Evolutionary conservation across 2,888 invertebrate genomes (phyloP), one percentile per base, ranked within the genome.

Genomic region (Melanostoma scalare): DNA sequence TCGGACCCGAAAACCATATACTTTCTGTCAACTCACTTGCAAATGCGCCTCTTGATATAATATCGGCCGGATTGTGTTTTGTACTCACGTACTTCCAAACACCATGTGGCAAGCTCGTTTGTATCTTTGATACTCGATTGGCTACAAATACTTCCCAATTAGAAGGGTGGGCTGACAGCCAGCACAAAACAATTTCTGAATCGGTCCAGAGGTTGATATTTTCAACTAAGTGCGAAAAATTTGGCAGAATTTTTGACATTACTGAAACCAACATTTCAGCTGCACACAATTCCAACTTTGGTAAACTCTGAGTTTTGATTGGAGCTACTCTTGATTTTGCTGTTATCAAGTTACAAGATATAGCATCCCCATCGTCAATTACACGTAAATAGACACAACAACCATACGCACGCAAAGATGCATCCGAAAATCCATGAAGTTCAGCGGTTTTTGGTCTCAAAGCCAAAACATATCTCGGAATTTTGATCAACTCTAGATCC

Each of bases 291-390:
- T 85, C 75, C 4, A 82, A 30, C 1, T 68, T 36, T 4, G 78
- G 75, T 3, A 85, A 40, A 3, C 68, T 75, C 74, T 80, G 68
- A 0, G 72, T 74, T 46, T 85, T 75, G 2, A 80, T 33, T 9
- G 76, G 76, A 46, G 75, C 78, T 55, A 85, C 68, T 35, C 50
- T 72, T 20, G 69, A 80, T 72, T 76, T 85, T 20, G 74, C 77
- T 58, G 69, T 78, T 65, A 56, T 75, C 42, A 81, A 67, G 8
- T 68, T 61, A 5, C 80, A 65, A 20, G 44, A 56, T 3, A 69
- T 50, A 2, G 31, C 67, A 68, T 67, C 46, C 2, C 73, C 50
- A 6, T 63, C 71, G 9, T 65, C 35, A 9, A 76, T 65, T 0
- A 60, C 50, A 1, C 73, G 52, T 31, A 58, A 20, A 20, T 20